Evolutionary conservation across 2,113 vertebrate genomes (phyloP).

Genomic region (Rana temporaria): DNA sequence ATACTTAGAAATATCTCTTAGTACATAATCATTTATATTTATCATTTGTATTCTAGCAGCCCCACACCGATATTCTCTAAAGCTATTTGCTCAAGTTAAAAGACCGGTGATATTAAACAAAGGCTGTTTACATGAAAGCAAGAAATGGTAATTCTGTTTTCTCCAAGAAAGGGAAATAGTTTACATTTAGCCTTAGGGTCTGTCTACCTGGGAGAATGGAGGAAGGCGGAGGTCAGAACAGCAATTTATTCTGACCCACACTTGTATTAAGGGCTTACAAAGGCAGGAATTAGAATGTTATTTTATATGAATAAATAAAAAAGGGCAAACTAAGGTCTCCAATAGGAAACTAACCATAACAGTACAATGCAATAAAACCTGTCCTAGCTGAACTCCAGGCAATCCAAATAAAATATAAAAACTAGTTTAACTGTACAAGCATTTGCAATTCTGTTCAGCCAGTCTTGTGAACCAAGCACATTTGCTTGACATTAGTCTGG

Average conservation of each 20-base stretch:
- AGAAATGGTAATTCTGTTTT: background rate
- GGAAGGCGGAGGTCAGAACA: background rate
- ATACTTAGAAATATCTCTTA: background rate
- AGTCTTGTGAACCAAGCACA: too few relatives aligned
- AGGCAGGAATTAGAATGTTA: background rate
- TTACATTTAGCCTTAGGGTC: background rate
- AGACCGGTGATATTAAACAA: slow-evolving; percentile 3
- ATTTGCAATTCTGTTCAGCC: too few relatives aligned
- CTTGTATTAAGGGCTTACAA: background rate
- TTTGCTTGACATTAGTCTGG: too few relatives aligned
- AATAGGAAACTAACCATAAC: too few relatives aligned
- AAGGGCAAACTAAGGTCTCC: background rate
- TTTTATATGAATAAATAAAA: background rate
- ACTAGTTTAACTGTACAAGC: too few relatives aligned
- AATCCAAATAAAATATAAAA: too few relatives aligned
- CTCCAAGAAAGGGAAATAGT: background rate
- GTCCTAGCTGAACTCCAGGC: too few relatives aligned
- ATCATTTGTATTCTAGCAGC: background rate
- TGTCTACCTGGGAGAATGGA: slow-evolving; percentile 16
- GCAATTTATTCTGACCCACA: slow-evolving; percentile 17
- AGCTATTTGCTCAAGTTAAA: background rate
- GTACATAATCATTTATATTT: background rate
- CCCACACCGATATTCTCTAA: background rate
- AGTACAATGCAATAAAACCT: too few relatives aligned
- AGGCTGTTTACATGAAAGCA: background rate